These are phyloP conservation scores for Neogale vison DNA, from an alignment of 2,113 vertebrate species.

Conservation along the genomic window DNA sequence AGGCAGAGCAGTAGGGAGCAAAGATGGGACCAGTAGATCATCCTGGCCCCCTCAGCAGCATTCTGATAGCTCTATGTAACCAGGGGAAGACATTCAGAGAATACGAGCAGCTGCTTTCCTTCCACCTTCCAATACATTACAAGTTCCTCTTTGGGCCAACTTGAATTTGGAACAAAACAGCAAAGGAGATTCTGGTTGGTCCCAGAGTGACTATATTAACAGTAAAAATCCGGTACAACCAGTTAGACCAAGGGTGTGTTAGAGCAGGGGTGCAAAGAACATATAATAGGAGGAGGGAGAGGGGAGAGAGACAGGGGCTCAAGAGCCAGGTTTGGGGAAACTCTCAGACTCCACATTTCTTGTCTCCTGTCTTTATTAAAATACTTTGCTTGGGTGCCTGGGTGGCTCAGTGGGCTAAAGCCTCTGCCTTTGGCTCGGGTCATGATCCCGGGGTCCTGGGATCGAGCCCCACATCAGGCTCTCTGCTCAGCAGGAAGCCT, in stretches of 20 bases:
- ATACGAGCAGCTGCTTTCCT: not conserved
- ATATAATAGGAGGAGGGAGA: not conserved
- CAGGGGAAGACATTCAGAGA: not conserved
- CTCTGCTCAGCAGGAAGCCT: too few relatives aligned
- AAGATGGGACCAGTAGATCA: not conserved
- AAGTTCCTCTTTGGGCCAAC: not conserved
- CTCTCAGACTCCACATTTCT: not conserved
- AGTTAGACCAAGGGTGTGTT: not conserved
- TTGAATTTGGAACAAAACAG: not conserved
- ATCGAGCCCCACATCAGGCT: too few relatives aligned
- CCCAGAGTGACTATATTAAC: not conserved
- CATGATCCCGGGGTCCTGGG: too few relatives aligned
- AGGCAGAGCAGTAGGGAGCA: not conserved
- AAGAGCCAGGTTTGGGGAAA: not conserved
- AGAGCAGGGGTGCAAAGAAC: not conserved
- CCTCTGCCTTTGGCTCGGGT: too few relatives aligned
- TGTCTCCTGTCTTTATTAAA: not conserved
- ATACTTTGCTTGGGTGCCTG: not conserved
- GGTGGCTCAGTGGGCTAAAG: too few relatives aligned
- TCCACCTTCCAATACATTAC: not conserved
- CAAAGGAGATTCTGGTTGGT: not conserved
- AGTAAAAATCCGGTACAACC: not conserved
- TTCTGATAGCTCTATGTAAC: not conserved
- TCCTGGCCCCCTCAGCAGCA: not conserved
- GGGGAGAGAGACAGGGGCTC: rapidly evolving